A percentile compares a stretch with the other conserved stretches of the same genome.
These are phyloP conservation scores for Aramus guarauna DNA, from an alignment of 2,113 vertebrate genomes.

Conservation along the genomic window DNA sequence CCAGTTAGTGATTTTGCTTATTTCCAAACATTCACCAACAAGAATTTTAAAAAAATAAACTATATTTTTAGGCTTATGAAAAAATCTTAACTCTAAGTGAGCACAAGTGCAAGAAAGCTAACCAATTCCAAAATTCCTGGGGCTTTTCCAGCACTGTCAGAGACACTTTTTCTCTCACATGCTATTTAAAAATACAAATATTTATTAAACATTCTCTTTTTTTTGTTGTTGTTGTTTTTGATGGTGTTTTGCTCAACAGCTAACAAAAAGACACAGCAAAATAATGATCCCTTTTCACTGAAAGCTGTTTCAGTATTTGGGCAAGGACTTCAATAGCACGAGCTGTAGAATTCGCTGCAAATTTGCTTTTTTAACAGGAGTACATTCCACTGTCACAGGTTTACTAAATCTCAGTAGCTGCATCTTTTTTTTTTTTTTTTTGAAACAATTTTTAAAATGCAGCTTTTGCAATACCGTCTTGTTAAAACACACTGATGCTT, in stretches of 20 bases:
- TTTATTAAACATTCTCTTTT: constrained; percentile 35
- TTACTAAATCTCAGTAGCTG: background rate
- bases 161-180: constrained; percentile 46
- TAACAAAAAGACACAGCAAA: constrained; percentile 57
- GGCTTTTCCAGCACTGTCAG: constrained; percentile 54
- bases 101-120: constrained; percentile 58
- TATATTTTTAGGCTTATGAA: constrained; percentile 42
- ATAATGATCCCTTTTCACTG: constrained; percentile 39
- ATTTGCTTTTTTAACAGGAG: constrained; percentile 20
- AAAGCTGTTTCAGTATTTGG: constrained; percentile 13
- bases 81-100: constrained; percentile 58
- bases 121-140: constrained; percentile 51
- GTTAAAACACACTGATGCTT: constrained; percentile 62
- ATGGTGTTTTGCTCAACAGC: constrained; percentile 53
- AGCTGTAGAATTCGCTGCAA: constrained; percentile 14
- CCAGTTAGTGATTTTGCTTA: constrained; percentile 1
- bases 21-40: constrained; percentile 16
- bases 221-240: background rate
- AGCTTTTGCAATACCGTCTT: constrained; percentile 55
- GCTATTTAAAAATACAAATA: constrained; percentile 69
- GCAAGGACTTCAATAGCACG: constrained; percentile 19
- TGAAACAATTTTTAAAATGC: constrained; percentile 18
- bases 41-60: constrained; percentile 47
- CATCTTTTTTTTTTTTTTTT: no score
- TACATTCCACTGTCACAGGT: constrained; percentile 64